These are phyloP conservation scores for Ephydatia muelleri DNA, from an alignment of 37 sponge, comb jelly and placozoan genomes.

Conservation along the genomic window DNA sequence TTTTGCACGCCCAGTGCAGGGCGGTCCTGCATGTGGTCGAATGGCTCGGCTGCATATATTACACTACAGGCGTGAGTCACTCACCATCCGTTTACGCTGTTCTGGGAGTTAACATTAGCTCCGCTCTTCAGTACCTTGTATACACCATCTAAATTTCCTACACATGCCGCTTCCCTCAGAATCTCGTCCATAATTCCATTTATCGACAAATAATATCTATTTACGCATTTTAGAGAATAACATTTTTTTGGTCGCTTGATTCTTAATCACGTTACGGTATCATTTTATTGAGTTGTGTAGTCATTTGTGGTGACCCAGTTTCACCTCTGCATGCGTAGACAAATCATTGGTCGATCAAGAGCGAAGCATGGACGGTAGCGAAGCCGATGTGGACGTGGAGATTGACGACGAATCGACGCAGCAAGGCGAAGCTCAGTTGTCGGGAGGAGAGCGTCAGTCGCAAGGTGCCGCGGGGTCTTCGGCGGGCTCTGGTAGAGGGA, in stretches of 20 bases:
- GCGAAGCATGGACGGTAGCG: constrained; percentile 21
- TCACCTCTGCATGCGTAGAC: constrained; percentile 1
- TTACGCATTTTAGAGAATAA: not conserved
- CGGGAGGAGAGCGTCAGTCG: not conserved
- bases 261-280: constrained; percentile 1
- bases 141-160: constrained; percentile 58
- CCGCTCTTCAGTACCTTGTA: constrained; percentile 40
- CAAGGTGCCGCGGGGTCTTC: not conserved
- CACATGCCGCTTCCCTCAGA: constrained; percentile 76
- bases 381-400: constrained; percentile 59
- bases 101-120: constrained; percentile 68
- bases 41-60: not conserved
- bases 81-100: constrained; percentile 81
- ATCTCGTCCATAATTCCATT: constrained; percentile 38
- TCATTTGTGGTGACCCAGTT: not conserved
- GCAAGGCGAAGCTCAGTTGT: not conserved
- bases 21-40: constrained; percentile 63
- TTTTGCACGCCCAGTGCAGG: constrained; percentile 80
- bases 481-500: not conserved
- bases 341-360: not conserved
- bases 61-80: not conserved
- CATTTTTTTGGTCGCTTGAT: not conserved
- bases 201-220: not conserved
- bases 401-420: constrained; percentile 6
- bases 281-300: constrained; percentile 1